phyloP scores from a whole-genome alignment of 2,113 vertebrate species.

The Paramisgurnus dabryanus region DNA sequence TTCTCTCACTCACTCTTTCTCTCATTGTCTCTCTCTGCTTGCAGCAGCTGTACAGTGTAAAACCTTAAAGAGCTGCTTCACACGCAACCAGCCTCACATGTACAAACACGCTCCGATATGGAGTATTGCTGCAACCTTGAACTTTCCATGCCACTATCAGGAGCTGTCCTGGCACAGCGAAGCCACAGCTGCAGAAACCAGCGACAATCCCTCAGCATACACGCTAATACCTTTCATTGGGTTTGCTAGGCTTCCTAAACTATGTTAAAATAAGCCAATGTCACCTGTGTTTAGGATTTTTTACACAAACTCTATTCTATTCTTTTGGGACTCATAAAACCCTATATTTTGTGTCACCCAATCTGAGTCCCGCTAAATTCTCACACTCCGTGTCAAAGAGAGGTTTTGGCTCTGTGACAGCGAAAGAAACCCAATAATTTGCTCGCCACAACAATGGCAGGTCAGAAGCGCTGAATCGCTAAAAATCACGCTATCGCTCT shows the following conservation, averaged over 20 bases:
- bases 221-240: background rate
- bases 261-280: background rate
- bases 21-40: slow-evolving; percentile 11
- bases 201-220: slow-evolving; percentile 5
- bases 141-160: slow-evolving; percentile 60
- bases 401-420: slow-evolving; percentile 23
- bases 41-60: slow-evolving; percentile 65
- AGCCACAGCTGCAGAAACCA: slow-evolving; percentile 46
- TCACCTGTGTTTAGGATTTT: background rate
- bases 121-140: slow-evolving; percentile 64
- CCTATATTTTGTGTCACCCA: slow-evolving; percentile 16
- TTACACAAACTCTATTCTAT: background rate
- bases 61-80: slow-evolving; percentile 56
- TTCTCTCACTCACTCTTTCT: background rate
- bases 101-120: slow-evolving; percentile 61
- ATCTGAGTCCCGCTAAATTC: background rate
- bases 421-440: slow-evolving; percentile 40
- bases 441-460: slow-evolving; percentile 32
- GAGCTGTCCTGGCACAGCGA: slow-evolving; percentile 37
- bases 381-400: slow-evolving; percentile 16
- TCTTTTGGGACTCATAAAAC: background rate
- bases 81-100: slow-evolving; percentile 54
- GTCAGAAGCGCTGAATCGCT: slow-evolving; percentile 20
- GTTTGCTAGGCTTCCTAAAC: too few species aligned
- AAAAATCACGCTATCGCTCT: slow-evolving; percentile 8